Percentiles rank a stretch among this genome's conserved stretches.
Evolutionary conservation across 2,797 vertebrate genomes (phyloP).

Genomic region (Melanitta fusca): DNA sequence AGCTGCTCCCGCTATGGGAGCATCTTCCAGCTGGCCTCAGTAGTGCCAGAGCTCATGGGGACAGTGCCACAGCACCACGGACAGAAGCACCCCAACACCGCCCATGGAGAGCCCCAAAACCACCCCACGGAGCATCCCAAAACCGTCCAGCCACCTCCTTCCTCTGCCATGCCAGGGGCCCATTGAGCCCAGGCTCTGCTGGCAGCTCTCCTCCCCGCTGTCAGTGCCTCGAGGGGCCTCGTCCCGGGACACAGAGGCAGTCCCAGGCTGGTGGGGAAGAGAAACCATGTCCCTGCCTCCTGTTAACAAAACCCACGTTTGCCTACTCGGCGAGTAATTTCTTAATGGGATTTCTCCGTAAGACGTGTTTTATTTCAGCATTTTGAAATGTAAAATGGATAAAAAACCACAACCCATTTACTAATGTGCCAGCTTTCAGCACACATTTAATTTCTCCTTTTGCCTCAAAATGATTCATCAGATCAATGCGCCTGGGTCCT

Average conservation of each 20-base stretch:
- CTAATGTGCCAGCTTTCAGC: not conserved
- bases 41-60: accelerated
- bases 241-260: not conserved
- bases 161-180: not conserved
- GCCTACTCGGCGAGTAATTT: not conserved
- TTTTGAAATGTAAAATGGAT: not conserved
- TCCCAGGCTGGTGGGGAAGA: not conserved
- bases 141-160: too few relatives aligned
- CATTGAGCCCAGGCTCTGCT: not conserved
- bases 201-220: not conserved
- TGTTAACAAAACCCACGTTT: slow-evolving; percentile 20
- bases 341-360: not conserved
- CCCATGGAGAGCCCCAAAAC: too few relatives aligned
- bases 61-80: not conserved
- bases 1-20: not conserved
- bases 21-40: accelerated
- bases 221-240: accelerated
- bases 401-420: slow-evolving; percentile 32
- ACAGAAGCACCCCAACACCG: too few relatives aligned
- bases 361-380: not conserved
- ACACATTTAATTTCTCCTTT: slow-evolving; percentile 48
- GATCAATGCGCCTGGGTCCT: not conserved
- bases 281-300: not conserved
- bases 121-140: not conserved
- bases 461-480: slow-evolving; percentile 44